These are phyloP conservation scores for Daphoenositta chrysoptera DNA, from an alignment of 2,113 vertebrate species.

Conservation along the genomic window DNA sequence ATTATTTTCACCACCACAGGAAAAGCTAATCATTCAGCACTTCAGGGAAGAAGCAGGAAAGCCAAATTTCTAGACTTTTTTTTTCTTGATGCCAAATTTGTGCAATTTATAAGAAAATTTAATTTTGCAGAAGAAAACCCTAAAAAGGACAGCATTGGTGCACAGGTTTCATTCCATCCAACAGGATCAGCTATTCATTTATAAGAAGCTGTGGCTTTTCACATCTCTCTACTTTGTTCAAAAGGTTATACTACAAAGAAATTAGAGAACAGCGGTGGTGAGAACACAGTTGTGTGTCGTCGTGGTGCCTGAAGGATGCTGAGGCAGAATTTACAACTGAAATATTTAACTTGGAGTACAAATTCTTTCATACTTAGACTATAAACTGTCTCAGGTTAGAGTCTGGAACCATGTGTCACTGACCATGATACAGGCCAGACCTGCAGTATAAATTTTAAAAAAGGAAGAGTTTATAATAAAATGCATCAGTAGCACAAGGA, in stretches of 20 bases:
- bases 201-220: background rate
- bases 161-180: background rate
- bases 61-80: background rate
- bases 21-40: background rate
- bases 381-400: background rate
- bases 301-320: background rate
- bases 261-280: background rate
- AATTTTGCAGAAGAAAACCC: background rate
- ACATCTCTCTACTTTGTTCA: background rate
- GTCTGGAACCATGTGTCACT: background rate
- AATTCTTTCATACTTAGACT: background rate
- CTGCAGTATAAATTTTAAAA: background rate
- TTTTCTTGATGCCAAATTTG: background rate
- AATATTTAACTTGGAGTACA: background rate
- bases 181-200: background rate
- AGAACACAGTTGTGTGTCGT: fast-evolving
- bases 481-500: background rate
- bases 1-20: background rate
- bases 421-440: background rate
- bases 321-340: background rate
- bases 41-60: background rate
- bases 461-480: background rate
- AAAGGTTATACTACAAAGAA: background rate
- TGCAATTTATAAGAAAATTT: background rate
- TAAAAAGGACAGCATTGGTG: background rate